A percentile compares a stretch with the other conserved stretches of the same genome.
phyloP scores from a whole-genome alignment of 2,797 vertebrate genomes.

The Tolypeutes matacus region DNA sequence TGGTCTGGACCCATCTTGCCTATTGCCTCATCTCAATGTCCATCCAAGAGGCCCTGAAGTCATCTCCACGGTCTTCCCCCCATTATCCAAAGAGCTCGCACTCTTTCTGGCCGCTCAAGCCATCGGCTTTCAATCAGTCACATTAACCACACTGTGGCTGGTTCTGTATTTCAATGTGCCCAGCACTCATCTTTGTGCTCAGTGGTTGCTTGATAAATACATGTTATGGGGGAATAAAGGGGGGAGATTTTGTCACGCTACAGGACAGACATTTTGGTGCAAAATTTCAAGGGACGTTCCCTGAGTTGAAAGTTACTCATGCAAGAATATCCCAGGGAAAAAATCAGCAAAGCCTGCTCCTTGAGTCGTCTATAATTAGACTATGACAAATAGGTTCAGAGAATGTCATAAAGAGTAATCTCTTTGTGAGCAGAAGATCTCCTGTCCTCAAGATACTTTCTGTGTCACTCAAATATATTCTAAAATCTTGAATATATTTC shows the following conservation, averaged over 20 bases:
- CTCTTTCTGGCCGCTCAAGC: not conserved
- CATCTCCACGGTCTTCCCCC: not conserved
- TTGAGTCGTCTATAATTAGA: constrained; percentile 17
- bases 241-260: not conserved
- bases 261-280: not conserved
- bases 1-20: too few species aligned
- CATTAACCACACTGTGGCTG: fast-evolving
- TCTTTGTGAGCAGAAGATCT: not conserved
- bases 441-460: constrained; percentile 35
- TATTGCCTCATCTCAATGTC: not conserved
- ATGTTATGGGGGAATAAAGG: not conserved
- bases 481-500: constrained; percentile 37
- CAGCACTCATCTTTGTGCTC: not conserved
- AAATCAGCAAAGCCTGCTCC: not conserved
- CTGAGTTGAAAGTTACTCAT: not conserved
- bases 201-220: not conserved
- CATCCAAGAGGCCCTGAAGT: not conserved
- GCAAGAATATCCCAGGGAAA: not conserved
- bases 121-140: fast-evolving
- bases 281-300: not conserved
- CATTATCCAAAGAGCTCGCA: not conserved
- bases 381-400: not conserved
- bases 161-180: not conserved
- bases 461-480: constrained; percentile 3
- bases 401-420: not conserved